Evolutionary conservation across 2,888 invertebrate species (phyloP), one percentile per base, ranked within the genome.

Genomic region (Drosophila trichaetosa): DNA sequence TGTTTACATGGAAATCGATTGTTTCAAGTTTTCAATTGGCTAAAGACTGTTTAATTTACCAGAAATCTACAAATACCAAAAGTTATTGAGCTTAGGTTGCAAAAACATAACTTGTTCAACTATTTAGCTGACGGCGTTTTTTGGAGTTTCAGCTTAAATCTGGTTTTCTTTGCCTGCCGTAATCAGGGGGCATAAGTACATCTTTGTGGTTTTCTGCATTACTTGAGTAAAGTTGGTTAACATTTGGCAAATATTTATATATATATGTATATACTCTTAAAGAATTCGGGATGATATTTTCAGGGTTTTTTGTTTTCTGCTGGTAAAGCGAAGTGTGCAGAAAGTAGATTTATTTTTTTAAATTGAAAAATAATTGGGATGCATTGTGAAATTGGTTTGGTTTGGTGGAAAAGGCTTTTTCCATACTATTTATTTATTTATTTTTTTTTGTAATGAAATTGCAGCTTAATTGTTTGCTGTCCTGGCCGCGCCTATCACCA

Each of bases 401-500:
- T 29, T 29, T 40, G n/a, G 16, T 8, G 3, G 34, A 40, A 6
- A 18, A 16, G 21, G 33, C 24, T 29, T 42, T 27, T 13, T 6
- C 29, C 42, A 27, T 34, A 38, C 27, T 21, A 21, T 10, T 7
- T 6, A 24, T 21, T 33, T 6, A 5, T n/a, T 27, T 4, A 6
- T 33, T 21, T 31, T 54, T 21, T 46, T 18, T 33, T 33, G 52
- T 18, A 40, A 29, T 38, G 40, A 27, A 62, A 53, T 54, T 27
- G 51, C 40, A 58, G 40, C 38, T 69, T 69, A 69, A 63, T 74
- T 74, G 64, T 54, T 60, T 53, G 29, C 40, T 40, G 59, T 46
- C 38, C 56, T 48, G 5, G 29, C 33, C 34, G n/a, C 27, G 21
- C 16, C 46, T 24, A 33, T 46, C 31, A 34, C 11, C 13, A 46